phyloP scores from a whole-genome alignment of 2,888 invertebrate genomes.

The Sylvicola fuscatus region DNA sequence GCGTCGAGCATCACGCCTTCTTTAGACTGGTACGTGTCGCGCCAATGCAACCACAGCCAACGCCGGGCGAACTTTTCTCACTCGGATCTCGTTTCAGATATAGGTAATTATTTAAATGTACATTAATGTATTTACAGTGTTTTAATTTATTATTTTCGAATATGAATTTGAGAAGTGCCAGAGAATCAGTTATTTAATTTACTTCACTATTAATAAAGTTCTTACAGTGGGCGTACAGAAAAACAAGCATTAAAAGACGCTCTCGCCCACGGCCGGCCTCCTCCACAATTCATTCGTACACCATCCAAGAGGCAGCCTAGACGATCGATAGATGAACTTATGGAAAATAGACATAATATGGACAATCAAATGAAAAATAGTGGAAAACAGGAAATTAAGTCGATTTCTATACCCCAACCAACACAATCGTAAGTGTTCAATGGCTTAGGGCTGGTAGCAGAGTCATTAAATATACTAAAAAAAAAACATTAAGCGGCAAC shows the following conservation, averaged over 20 bases:
- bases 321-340: slow-evolving; percentile 38
- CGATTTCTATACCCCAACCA: slow-evolving; percentile 34
- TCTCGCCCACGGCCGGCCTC: slow-evolving; percentile 30
- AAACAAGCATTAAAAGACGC: slow-evolving; percentile 27
- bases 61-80: slow-evolving; percentile 53
- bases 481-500: no score
- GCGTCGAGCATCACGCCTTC: slow-evolving; percentile 88
- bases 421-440: slow-evolving; percentile 27
- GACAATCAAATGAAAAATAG: slow-evolving; percentile 12
- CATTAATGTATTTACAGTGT: slow-evolving; percentile 1
- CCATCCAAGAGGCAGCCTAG: slow-evolving; percentile 57
- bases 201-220: slow-evolving; percentile 1
- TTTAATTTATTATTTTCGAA: no score
- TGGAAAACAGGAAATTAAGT: slow-evolving; percentile 28
- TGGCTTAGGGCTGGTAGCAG: no score
- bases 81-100: slow-evolving; percentile 60
- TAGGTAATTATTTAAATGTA: slow-evolving; percentile 30
- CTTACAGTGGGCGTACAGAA: slow-evolving; percentile 39
- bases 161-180: no score
- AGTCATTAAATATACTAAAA: no score
- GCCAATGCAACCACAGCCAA: slow-evolving; percentile 33
- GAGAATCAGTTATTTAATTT: no score
- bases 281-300: slow-evolving; percentile 54
- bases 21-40: slow-evolving; percentile 70
- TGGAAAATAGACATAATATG: slow-evolving; percentile 28